These are phyloP conservation scores for Punctoribates punctum DNA, from an alignment of 2,888 invertebrate species.

Conservation along the genomic window DNA sequence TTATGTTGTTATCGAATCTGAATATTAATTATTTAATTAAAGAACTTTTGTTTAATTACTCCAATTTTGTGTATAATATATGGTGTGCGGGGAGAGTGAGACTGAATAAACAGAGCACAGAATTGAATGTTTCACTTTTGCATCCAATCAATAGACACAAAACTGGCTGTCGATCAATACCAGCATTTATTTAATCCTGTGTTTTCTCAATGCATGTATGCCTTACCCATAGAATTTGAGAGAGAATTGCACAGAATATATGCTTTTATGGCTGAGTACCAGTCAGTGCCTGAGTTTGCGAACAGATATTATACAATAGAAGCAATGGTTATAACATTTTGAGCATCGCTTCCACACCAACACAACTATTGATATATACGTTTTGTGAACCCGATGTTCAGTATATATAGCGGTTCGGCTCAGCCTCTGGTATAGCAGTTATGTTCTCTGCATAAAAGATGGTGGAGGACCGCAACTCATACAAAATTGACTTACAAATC, in stretches of 20 bases:
- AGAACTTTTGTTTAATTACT: conserved; percentile 15
- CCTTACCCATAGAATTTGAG: not conserved
- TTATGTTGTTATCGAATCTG: not conserved
- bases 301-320: not conserved
- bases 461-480: conserved; percentile 37
- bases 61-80: too few relatives aligned
- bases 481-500: conserved; percentile 35
- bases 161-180: conserved; percentile 12
- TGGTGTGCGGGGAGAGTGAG: too few relatives aligned
- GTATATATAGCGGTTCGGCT: not conserved
- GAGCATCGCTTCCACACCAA: conserved; percentile 7
- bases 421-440: not conserved
- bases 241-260: not conserved
- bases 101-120: not conserved
- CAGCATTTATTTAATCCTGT: not conserved
- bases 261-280: too few relatives aligned
- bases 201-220: too few relatives aligned
- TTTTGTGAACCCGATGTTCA: not conserved
- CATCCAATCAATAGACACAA: not conserved
- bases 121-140: not conserved
- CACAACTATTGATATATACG: not conserved
- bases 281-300: not conserved
- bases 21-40: not conserved
- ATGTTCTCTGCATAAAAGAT: conserved; percentile 10
- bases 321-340: not conserved